Base-by-base conservation (phyloP, 2,888 invertebrate genomes). In the Hartigia nigra region DNA sequence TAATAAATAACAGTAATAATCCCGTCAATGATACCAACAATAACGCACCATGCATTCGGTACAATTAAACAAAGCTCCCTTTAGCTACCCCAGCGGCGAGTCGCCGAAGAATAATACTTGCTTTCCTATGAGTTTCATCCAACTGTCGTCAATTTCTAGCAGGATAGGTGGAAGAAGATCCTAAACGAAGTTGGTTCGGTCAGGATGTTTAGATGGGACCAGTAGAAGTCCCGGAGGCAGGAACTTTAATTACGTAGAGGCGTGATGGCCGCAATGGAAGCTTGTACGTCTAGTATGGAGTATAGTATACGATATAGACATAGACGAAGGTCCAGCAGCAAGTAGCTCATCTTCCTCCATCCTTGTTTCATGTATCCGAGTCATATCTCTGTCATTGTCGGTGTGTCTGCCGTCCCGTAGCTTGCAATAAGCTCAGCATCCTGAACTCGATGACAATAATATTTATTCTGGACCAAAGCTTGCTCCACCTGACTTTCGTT, bases 201-300 rank as follows among this genome's bases (percentile, higher is more conserved):
- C 82, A 78, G 81, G 72, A 78, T 83, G 83, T 84, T 86, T 85
- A 79, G 84, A 81, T 77, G 81, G 81, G 83, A 83, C 81, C 84
- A 78, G 79, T 79, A 69, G 77, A 85, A 36, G 85, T 76, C 84
- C 82, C 84, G 80, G 82, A 81, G 84, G 81, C 84, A 81, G 85
- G 83, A 88, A 89, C 88, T 89, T 89, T 88, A 89, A 89, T 89
- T 89, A 89, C 87, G 85, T 82, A 84, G 83, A 85, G 85, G 84
- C 85, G 85, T 84, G 87, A 86, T 85, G 85, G 83, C 82, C 81
- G 82, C 83, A 82, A 81, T 81, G 84, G 84, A 81, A 86, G 84
- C 86, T 84, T 83, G 81, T 81, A 84, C 81, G 81, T n/a, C n/a
- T 74, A 36, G 23, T 23, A 23, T 23, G 9, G 23, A 55, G 55